These are phyloP conservation scores for Turritopsis dohrnii DNA, from an alignment of 30 jellyfish, hydroid and myxozoan species.

Conservation along the genomic window DNA sequence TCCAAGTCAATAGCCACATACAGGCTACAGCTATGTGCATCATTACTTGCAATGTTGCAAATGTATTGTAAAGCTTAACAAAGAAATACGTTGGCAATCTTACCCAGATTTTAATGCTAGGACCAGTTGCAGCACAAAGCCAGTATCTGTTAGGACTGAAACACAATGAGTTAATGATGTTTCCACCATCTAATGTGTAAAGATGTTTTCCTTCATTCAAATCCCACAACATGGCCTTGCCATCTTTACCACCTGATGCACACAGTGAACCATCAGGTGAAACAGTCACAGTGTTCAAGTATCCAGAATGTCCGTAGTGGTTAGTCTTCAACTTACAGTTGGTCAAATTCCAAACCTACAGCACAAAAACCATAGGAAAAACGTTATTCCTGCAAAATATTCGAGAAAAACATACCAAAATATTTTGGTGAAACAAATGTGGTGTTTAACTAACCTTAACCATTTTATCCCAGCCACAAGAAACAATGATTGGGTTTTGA, in stretches of 20 bases:
- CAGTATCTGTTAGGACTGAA: constrained; percentile 96
- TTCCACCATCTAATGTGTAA: constrained; percentile 80
- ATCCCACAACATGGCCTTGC: constrained; percentile 96
- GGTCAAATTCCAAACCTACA: constrained; percentile 86
- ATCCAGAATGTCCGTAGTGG: constrained; percentile 88
- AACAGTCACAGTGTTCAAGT: constrained; percentile 86
- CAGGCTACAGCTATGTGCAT: background rate
- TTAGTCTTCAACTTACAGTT: constrained; percentile 92
- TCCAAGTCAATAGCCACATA: background rate
- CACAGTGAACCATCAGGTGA: constrained; percentile 94
- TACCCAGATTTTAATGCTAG: constrained; percentile 95
- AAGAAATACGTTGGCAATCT: constrained; percentile 23
- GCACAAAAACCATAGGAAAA: background rate
- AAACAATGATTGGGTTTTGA: constrained; percentile 75
- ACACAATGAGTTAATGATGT: constrained; percentile 64
- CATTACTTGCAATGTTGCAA: background rate
- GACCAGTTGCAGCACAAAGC: constrained; percentile 99
- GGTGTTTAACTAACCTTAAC: constrained; percentile 51
- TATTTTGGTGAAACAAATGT: background rate
- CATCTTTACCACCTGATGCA: constrained; percentile 99
- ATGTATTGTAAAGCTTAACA: background rate
- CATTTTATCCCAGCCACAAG: constrained; percentile 96
- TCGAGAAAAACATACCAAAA: background rate
- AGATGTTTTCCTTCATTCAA: constrained; percentile 86
- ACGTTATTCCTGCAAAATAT: too few relatives aligned